Evolutionary conservation across 2,888 invertebrate species (phyloP).

Genomic region (Actias luna): DNA sequence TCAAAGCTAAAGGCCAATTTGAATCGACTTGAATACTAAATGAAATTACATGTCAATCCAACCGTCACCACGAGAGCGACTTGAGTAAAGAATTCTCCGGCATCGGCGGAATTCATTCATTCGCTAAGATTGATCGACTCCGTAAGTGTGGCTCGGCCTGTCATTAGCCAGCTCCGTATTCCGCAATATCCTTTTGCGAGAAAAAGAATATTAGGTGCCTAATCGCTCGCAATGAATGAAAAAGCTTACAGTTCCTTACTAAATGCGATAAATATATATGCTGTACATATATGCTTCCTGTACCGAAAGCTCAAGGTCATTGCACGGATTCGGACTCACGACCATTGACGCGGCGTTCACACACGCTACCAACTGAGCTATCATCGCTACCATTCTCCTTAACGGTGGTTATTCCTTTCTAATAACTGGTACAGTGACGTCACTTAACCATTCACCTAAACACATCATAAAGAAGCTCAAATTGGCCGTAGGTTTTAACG

Average conservation of each 20-base stretch:
- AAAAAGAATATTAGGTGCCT: background rate
- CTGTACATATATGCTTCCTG: no score
- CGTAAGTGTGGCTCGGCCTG: background rate
- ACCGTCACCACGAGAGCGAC: background rate
- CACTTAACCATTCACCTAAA: no score
- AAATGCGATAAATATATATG: background rate
- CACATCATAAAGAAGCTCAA: no score
- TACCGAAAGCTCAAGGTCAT: no score
- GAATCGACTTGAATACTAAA: background rate
- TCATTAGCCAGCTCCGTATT: constrained; percentile 1
- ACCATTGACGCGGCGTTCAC: no score
- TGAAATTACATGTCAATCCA: background rate
- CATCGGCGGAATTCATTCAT: background rate
- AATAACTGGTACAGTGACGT: no score
- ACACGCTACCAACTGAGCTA: no score
- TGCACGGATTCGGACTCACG: no score
- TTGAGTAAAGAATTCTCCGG: background rate
- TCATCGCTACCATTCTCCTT: no score
- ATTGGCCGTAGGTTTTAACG: no score
- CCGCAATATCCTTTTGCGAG: background rate
- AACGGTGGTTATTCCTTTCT: no score
- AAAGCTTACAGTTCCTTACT: background rate
- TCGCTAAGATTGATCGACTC: constrained; percentile 1
- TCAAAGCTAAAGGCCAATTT: background rate
- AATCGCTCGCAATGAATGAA: background rate